A percentile compares a stretch with the other conserved stretches of the same genome.
Conservation (phyloP, 2,113 vertebrate genomes). For the Centrocercus urophasianus region DNA sequence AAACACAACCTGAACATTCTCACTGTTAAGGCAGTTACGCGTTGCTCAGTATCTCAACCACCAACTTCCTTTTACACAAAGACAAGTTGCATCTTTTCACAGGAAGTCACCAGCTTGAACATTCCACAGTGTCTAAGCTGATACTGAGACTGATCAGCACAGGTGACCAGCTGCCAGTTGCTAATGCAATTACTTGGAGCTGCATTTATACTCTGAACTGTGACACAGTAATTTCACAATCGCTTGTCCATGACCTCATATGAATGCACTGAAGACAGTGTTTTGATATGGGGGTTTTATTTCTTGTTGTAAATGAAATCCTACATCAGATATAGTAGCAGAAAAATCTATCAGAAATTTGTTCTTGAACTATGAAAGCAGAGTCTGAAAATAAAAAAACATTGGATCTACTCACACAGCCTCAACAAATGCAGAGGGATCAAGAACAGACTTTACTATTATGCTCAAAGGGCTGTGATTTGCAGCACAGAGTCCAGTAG, state of each 20-base stretch:
- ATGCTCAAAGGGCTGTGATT: neutral
- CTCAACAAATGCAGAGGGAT: neutral
- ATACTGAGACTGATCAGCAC: neutral
- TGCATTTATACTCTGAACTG: rapidly evolving
- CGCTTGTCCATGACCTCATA: neutral
- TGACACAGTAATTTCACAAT: neutral
- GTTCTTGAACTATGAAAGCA: neutral
- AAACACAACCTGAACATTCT: neutral
- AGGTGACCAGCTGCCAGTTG: neutral
- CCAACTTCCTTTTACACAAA: neutral
- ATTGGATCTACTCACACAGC: neutral
- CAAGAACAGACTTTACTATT: neutral
- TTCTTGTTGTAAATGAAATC: neutral
- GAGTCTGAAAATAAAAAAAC: neutral
- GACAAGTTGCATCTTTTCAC: neutral
- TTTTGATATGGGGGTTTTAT: neutral
- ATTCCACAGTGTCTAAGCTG: neutral
- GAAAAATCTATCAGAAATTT: neutral
- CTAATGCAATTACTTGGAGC: neutral
- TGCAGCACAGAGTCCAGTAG: neutral
- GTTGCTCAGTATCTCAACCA: neutral
- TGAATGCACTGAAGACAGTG: rapidly evolving
- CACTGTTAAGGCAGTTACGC: neutral
- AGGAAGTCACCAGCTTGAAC: neutral
- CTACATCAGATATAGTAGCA: neutral